These are phyloP conservation scores for Leptosomus discolor DNA, from an alignment of 2,113 vertebrate species.

Conservation along the genomic window DNA sequence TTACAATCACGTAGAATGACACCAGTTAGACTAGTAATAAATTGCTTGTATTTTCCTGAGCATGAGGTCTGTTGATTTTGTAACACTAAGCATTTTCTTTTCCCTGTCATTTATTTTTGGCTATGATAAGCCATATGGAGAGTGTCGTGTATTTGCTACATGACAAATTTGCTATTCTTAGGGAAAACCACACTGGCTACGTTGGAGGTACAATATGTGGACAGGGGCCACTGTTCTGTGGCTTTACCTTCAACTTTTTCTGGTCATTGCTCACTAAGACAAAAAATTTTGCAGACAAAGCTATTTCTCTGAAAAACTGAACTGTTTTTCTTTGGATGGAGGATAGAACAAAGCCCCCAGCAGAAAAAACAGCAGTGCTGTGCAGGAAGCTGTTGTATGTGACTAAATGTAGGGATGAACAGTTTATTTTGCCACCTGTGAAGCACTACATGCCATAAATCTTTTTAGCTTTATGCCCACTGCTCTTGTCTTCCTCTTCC, in stretches of 20 bases:
- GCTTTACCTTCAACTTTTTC: neutral
- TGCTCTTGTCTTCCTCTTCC: neutral
- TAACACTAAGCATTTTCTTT: constrained; percentile 21
- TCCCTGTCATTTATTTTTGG: neutral
- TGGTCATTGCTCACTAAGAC: neutral
- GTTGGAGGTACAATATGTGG: neutral
- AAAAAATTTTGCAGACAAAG: neutral
- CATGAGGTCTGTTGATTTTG: constrained; percentile 14
- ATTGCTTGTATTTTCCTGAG: constrained; percentile 17
- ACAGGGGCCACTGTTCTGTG: neutral
- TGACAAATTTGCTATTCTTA: constrained; percentile 11
- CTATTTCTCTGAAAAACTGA: neutral
- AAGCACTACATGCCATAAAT: neutral
- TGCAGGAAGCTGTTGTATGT: neutral
- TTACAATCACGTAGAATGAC: neutral
- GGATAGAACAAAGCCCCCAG: neutral
- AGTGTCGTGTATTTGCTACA: neutral
- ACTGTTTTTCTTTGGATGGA: neutral
- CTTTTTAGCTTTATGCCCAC: neutral
- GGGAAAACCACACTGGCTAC: neutral
- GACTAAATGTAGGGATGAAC: neutral
- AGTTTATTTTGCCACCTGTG: neutral
- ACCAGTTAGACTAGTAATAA: constrained; percentile 21
- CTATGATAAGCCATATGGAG: neutral
- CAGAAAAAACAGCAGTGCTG: neutral